Evolutionary conservation across 1,140 invertebrate species (phyloP).

Genomic region (Drosophila nigromelanica): DNA sequence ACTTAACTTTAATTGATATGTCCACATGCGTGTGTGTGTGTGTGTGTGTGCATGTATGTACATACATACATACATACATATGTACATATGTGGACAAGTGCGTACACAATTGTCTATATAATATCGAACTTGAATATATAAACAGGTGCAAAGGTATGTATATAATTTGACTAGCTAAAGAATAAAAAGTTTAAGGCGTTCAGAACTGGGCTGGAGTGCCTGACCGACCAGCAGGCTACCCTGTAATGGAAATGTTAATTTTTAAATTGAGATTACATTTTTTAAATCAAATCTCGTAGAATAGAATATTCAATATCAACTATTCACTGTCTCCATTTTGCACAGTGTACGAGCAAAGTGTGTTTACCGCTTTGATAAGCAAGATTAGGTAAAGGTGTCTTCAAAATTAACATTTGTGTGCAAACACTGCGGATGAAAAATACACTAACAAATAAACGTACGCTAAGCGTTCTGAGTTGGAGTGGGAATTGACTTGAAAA

Average conservation of each 20-base stretch:
- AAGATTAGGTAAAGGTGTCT: too few relatives aligned
- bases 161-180: neutral
- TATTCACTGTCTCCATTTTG: too few relatives aligned
- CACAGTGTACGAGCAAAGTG: too few relatives aligned
- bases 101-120: neutral
- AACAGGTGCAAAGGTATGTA: slow-evolving; percentile 11
- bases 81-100: slow-evolving; percentile 1
- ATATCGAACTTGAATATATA: neutral
- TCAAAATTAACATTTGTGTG: too few relatives aligned
- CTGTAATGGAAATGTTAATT: neutral
- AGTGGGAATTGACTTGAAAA: neutral
- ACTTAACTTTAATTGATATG: slow-evolving; percentile 29
- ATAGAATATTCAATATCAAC: too few relatives aligned
- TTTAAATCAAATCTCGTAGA: too few relatives aligned
- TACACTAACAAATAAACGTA: too few relatives aligned
- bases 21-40: neutral
- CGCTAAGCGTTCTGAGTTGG: neutral
- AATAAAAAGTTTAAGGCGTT: too few relatives aligned
- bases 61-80: neutral
- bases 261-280: too few relatives aligned
- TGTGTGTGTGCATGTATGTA: neutral
- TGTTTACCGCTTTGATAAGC: too few relatives aligned
- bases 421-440: too few relatives aligned
- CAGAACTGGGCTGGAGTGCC: too few relatives aligned
- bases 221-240: neutral